Evolutionary conservation across 2,113 vertebrate species (phyloP).

Genomic region (Cavia aperea): DNA sequence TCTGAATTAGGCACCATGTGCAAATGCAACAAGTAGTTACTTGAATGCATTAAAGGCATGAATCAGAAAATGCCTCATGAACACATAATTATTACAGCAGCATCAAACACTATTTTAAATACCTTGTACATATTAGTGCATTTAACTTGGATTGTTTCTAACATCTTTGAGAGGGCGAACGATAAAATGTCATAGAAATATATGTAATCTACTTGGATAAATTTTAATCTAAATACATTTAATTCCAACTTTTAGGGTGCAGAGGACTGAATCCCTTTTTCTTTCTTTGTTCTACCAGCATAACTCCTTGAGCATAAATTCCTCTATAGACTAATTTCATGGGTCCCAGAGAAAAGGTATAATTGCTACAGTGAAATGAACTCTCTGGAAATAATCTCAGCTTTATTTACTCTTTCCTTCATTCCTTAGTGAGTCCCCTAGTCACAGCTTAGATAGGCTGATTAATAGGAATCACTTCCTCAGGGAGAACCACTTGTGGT

Average conservation of each 20-base stretch:
- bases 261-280: not conserved
- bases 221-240: not conserved
- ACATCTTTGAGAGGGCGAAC: not conserved
- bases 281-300: not conserved
- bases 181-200: not conserved
- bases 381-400: not conserved
- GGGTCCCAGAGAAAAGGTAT: not conserved
- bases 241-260: not conserved
- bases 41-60: not conserved
- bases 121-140: not conserved
- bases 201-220: not conserved
- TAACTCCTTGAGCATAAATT: not conserved
- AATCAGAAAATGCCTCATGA: not conserved
- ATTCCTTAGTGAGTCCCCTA: not conserved
- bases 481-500: not conserved
- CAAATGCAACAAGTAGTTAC: not conserved
- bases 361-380: not conserved
- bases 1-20: not conserved
- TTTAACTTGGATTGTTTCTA: not conserved
- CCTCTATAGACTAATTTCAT: not conserved
- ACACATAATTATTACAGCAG: not conserved
- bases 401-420: constrained; percentile 12
- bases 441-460: constrained; percentile 31
- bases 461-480: not conserved
- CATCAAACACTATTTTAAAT: not conserved